Percentiles rank a stretch among this genome's conserved stretches.
Conservation (phyloP, 2,888 invertebrate genomes). For the Drosophila sordidula region DNA sequence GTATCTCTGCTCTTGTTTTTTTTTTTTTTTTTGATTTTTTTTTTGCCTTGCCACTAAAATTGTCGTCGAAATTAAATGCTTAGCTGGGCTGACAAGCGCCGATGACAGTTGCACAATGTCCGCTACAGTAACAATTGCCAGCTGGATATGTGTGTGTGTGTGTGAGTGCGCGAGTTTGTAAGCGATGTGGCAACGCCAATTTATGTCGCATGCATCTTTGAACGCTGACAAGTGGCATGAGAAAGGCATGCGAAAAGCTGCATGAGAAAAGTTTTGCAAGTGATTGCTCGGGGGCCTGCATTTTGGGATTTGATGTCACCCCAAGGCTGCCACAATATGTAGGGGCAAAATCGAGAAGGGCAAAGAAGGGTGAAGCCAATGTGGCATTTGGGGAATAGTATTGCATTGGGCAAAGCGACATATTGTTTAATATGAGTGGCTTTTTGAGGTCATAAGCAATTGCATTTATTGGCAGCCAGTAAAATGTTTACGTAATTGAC, state of each 20-base stretch:
- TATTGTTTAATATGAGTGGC: conserved; percentile 1
- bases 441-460: not conserved
- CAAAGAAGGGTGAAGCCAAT: not conserved
- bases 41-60: conserved; percentile 59
- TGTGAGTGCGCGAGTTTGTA: conserved; percentile 19
- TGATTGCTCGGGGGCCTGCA: conserved; percentile 50
- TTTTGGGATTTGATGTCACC: conserved; percentile 33
- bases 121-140: conserved; percentile 44
- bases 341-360: not conserved
- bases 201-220: conserved; percentile 68
- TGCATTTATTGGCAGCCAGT: not conserved
- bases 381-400: conserved; percentile 5
- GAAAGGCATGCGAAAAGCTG: conserved; percentile 42
- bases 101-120: conserved; percentile 75
- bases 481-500: not conserved
- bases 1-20: conserved; percentile 37
- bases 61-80: conserved; percentile 77
- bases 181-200: conserved; percentile 66
- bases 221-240: conserved; percentile 53
- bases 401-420: not conserved
- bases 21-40: too few relatives aligned
- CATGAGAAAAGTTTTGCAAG: conserved; percentile 39
- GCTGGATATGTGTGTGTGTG: conserved; percentile 19
- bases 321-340: conserved; percentile 8
- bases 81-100: conserved; percentile 63